A percentile compares a stretch with the other conserved stretches of the same genome.
Conservation (phyloP, 2,113 vertebrate species). For the Melanerpes aurifrons region DNA sequence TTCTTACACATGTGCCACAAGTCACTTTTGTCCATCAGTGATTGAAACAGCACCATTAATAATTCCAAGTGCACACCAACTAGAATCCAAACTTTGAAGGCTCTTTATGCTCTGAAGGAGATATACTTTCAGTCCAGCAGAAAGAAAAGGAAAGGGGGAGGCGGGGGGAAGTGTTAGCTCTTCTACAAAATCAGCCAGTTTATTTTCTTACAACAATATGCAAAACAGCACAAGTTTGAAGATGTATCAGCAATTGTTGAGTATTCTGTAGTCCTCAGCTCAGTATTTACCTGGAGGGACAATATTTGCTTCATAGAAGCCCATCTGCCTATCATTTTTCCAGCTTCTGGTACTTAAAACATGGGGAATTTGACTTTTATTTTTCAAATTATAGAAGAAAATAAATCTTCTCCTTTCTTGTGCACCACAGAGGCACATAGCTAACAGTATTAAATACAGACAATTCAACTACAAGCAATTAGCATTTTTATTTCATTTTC, state of each 20-base stretch:
- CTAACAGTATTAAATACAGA: background rate
- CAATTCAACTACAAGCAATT: background rate
- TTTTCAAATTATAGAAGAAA: background rate
- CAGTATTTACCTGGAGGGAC: constrained; percentile 13
- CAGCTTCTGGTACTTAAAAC: background rate
- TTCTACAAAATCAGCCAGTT: background rate
- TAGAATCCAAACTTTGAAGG: constrained; percentile 33
- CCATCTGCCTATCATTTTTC: background rate
- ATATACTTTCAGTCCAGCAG: background rate
- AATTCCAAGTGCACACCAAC: constrained; percentile 4
- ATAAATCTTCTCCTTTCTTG: background rate
- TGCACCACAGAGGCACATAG: background rate
- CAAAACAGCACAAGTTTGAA: background rate
- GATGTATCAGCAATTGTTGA: background rate
- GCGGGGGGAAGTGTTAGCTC: background rate
- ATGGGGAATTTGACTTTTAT: background rate
- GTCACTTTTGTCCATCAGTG: background rate
- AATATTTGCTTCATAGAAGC: background rate
- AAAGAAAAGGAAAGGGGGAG: background rate
- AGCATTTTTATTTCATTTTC: constrained; percentile 18
- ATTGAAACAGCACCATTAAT: background rate
- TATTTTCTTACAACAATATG: background rate
- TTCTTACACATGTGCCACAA: background rate
- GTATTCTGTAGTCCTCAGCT: background rate
- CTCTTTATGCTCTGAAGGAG: background rate